Evolutionary conservation across 2,888 invertebrate species (phyloP), one percentile per base, ranked within the genome.

Genomic region (Isotomurus palustris): DNA sequence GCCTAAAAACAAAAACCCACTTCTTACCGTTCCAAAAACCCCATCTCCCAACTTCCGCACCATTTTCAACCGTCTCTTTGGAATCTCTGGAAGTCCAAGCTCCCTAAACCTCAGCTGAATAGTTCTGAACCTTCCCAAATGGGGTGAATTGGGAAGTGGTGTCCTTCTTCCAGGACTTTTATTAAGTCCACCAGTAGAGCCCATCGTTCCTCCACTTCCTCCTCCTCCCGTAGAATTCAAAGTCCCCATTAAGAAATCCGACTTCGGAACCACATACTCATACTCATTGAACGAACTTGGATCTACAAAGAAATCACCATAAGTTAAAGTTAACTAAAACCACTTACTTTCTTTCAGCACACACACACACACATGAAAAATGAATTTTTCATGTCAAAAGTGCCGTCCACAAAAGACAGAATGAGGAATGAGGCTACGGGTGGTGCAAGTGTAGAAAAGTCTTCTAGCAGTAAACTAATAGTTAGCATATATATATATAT

Each of bases 41-140:
- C 91, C 91, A 75, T 90, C 91, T 24, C 91, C 89, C 43, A 92
- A 80, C 74, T 90, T 90, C 60, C 90, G 88, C 70, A 91, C 82
- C 85, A 91, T 88, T 70, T 88, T 80, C 60, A 92, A 82, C 71
- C 88, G 81, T 74, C 89, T 88, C 66, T 88, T 79, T 55, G 90
- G 88, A 76, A 91, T 87, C 78, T 90, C 88, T 63, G 85, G 82
- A 60, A 90, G 84, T 67, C 81, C 81, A 45, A 70, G 57, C 51
- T 68, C 68, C 28, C 64, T 48, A 53, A 70, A 67, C 53, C 67
- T 58, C 53, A 64, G 56, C 53, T 66, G 67, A 59, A 68, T 66
- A 28, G 64, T 65, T 40, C 60, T 56, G 48, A 56, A 58, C 53
- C 66, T 56, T 22, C 53, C 56, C 58, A 55, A 53, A 35, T 63